Evolutionary conservation across 2,113 vertebrate species (phyloP), one percentile per base, ranked within the genome.

Genomic region (Helogale parvula): DNA sequence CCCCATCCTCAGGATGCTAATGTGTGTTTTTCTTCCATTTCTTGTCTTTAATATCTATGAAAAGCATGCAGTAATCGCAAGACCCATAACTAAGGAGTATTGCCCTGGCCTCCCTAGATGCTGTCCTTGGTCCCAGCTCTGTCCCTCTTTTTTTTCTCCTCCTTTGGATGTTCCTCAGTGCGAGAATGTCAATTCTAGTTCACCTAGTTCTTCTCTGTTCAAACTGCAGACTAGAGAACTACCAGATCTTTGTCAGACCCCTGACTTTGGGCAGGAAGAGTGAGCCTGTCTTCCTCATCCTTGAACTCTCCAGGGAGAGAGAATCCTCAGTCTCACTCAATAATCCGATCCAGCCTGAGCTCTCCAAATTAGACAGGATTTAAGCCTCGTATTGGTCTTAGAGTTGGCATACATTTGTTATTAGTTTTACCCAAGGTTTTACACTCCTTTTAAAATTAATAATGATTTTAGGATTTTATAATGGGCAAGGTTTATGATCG

Each of bases 381-480:
- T 97, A 95, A 81, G 45, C 80, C 96, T 95, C 71, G 0, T 94
- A 92, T 90, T 94, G 71, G 94, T 90, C 81, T 95, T 91, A 89
- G 92, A 71, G 41, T 96, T 82, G 52, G 77, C 88, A 54, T 63
- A 90, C 52, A 92, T 96, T 97, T 94, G 92, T 93, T 97, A 96
- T 93, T 94, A 72, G 94, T 98, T 97, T 96, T 95, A 88, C 92
- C 88, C 47, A 90, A 94, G 97, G 93, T 97, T 97, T 98, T 96
- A 96, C 72, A 95, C 88, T 97, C 94, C 41, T 96, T 98, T 97
- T 96, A 95, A 97, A 98, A 98, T 96, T 97, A 97, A 97, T 98
- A 97, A 94, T 98, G 97, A 97, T 96, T 98, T 97, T 96, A 97
- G 93, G 76, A 91, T 97, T 96, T 97, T 94, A 97, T 98, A 97